Conservation (phyloP, 1,140 invertebrate species). For the Tetranychus cinnabarinus region DNA sequence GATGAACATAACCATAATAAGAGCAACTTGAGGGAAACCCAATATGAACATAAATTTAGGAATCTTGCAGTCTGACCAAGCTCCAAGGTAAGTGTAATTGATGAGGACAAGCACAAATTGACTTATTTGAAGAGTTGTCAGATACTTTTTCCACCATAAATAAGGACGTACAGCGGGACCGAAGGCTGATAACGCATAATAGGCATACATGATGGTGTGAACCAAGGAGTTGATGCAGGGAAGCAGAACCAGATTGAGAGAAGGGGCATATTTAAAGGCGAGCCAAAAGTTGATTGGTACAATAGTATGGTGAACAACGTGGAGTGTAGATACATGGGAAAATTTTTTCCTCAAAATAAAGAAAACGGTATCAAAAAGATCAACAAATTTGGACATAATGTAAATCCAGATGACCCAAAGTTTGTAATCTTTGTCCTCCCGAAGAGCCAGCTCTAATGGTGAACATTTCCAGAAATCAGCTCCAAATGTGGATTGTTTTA, state of each 20-base stretch:
- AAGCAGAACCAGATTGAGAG: not conserved
- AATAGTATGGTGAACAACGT: slow-evolving; percentile 57
- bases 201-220: slow-evolving; percentile 34
- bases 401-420: slow-evolving; percentile 15
- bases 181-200: slow-evolving; percentile 29
- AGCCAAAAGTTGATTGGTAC: slow-evolving; percentile 17
- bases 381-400: slow-evolving; percentile 6
- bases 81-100: not conserved
- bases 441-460: not conserved
- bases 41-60: not conserved
- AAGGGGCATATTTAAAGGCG: slow-evolving; percentile 6
- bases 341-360: slow-evolving; percentile 69
- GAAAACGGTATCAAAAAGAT: slow-evolving; percentile 29
- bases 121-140: slow-evolving; percentile 30
- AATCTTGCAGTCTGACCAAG: not conserved
- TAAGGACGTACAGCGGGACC: slow-evolving; percentile 28
- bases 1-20: not conserved
- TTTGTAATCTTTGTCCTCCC: slow-evolving; percentile 25
- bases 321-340: slow-evolving; percentile 59
- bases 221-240: slow-evolving; percentile 31
- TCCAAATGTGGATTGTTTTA: not conserved
- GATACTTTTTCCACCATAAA: slow-evolving; percentile 34
- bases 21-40: not conserved
- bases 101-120: slow-evolving; percentile 5
- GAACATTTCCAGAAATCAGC: slow-evolving; percentile 7